These are phyloP conservation scores for Diprion similis DNA, from an alignment of 1,140 invertebrate species.

Conservation along the genomic window DNA sequence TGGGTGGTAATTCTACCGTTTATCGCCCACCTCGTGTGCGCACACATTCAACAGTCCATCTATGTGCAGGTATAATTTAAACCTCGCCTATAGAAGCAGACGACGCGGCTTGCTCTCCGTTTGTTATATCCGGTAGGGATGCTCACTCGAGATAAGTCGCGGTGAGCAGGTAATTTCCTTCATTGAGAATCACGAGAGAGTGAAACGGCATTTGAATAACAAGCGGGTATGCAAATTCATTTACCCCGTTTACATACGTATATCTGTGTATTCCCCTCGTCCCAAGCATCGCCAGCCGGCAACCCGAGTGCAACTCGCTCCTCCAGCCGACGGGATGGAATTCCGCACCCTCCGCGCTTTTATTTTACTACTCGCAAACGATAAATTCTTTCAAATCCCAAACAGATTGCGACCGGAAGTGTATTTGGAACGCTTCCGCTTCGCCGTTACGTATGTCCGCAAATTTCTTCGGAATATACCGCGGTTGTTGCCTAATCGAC, in stretches of 20 bases:
- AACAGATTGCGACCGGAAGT: conserved; percentile 9
- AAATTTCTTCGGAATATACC: too few species aligned
- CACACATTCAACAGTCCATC: not conserved
- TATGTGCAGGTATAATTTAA: conserved; percentile 49
- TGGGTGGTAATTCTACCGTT: too few species aligned
- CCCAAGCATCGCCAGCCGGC: too few species aligned
- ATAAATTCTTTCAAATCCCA: not conserved
- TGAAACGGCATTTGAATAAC: conserved; percentile 58
- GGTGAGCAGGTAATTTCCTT: conserved; percentile 41
- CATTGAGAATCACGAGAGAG: conserved; percentile 48
- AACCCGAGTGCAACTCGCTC: too few species aligned
- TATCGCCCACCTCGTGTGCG: too few species aligned
- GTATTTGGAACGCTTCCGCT: not conserved
- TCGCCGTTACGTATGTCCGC: too few species aligned
- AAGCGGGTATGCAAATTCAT: conserved; percentile 58
- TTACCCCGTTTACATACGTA: conserved; percentile 24
- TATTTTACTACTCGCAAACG: not conserved
- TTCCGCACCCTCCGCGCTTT: not conserved
- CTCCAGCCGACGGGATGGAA: too few species aligned
- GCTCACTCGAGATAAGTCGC: conserved; percentile 26
- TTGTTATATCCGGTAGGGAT: conserved; percentile 23
- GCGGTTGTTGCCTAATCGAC: too few species aligned
- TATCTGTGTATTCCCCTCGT: not conserved
- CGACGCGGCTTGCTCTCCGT: conserved; percentile 24
- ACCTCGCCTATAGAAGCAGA: conserved; percentile 44